Evolutionary conservation across 2,797 vertebrate species (phyloP).

Genomic region (Lophura swinhoii): DNA sequence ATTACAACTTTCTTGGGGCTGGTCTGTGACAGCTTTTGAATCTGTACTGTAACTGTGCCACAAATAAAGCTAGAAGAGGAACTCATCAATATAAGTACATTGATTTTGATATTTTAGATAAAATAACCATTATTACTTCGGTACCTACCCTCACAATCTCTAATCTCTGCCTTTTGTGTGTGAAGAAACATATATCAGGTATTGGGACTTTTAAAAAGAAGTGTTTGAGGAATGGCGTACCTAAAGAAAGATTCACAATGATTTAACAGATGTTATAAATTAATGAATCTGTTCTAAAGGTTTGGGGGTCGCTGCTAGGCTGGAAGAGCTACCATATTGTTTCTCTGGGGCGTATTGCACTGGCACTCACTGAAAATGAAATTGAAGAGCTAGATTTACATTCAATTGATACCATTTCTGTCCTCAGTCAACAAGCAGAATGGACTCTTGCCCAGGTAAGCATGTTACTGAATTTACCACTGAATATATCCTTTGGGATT

Average conservation of each 20-base stretch:
- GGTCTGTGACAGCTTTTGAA: not conserved
- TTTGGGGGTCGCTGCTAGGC: slow-evolving; percentile 70
- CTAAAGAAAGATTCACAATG: not conserved
- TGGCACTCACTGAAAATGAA: slow-evolving; percentile 77
- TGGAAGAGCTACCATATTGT: slow-evolving; percentile 80
- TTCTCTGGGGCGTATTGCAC: slow-evolving; percentile 78
- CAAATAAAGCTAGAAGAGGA: not conserved
- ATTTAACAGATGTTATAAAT: not conserved
- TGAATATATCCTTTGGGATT: not conserved
- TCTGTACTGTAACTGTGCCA: not conserved
- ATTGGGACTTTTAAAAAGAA: not conserved
- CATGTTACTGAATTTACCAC: not conserved
- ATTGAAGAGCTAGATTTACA: slow-evolving; percentile 77
- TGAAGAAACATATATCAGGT: not conserved
- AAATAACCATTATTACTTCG: not conserved
- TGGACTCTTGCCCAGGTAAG: slow-evolving; percentile 81
- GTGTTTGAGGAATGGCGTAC: not conserved
- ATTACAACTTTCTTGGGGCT: not conserved
- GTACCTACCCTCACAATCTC: not conserved
- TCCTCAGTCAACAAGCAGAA: slow-evolving; percentile 72
- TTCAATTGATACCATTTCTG: slow-evolving; percentile 76
- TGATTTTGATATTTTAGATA: not conserved
- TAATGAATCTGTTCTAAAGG: slow-evolving; percentile 55
- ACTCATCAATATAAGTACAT: not conserved
- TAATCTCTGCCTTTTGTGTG: not conserved